phyloP scores from a whole-genome alignment of 2,888 invertebrate species.

The Xestia rhomboidea region DNA sequence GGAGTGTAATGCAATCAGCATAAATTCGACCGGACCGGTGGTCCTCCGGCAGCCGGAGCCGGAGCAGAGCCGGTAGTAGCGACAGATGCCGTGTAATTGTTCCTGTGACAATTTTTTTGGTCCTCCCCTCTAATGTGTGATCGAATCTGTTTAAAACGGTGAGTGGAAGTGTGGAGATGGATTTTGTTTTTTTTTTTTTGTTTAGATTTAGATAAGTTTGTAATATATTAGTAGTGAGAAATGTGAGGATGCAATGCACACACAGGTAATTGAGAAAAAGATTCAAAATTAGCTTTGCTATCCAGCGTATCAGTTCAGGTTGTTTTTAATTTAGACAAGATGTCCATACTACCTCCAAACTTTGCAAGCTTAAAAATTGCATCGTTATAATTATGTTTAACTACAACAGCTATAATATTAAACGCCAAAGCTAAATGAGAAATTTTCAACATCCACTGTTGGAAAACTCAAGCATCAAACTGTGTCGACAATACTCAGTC shows the following conservation, averaged over 20 bases:
- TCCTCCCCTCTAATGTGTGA: constrained; percentile 85
- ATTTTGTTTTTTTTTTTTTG: constrained; percentile 50
- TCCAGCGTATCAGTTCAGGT: background rate
- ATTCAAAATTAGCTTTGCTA: background rate
- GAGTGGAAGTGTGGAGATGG: constrained; percentile 71
- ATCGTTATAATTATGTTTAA: background rate
- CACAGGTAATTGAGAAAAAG: too few species aligned
- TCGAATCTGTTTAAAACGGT: constrained; percentile 88
- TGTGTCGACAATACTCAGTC: background rate
- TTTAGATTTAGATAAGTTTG: background rate
- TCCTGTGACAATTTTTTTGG: constrained; percentile 88
- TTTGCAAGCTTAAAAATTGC: background rate
- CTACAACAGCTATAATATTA: background rate
- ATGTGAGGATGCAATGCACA: background rate
- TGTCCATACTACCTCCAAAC: background rate
- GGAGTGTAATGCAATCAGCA: constrained; percentile 88
- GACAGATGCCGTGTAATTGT: constrained; percentile 90
- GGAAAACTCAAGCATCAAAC: background rate
- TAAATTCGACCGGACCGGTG: constrained; percentile 78
- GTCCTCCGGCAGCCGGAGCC: constrained; percentile 24
- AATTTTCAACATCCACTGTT: too few species aligned
- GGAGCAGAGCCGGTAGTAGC: constrained; percentile 62
- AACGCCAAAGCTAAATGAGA: background rate
- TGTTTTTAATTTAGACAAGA: background rate
- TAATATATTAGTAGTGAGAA: background rate